Percentiles rank a stretch among this genome's conserved stretches.
Evolutionary conservation across 2,797 vertebrate genomes (phyloP).

Genomic region (Clarias platycephalus): DNA sequence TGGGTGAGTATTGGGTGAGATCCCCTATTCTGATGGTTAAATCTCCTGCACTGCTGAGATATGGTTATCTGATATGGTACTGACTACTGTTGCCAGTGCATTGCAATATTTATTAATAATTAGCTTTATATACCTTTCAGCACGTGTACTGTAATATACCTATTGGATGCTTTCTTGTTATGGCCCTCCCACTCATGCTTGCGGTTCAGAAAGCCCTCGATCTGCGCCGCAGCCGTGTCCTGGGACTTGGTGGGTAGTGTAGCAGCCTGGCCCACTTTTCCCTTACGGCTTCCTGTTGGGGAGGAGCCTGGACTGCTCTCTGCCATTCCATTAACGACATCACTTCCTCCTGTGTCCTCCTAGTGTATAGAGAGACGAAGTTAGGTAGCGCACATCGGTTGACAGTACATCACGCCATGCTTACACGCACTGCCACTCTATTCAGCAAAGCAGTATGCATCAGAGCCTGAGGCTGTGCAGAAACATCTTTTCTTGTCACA

Average conservation of each 20-base stretch:
- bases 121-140: too few relatives aligned
- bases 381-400: neutral
- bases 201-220: conserved; percentile 89
- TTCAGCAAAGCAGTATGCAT: conserved; percentile 39
- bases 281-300: conserved; percentile 71
- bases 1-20: too few relatives aligned
- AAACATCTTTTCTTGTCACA: conserved; percentile 31
- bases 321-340: conserved; percentile 84
- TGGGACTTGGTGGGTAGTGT: conserved; percentile 87
- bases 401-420: neutral
- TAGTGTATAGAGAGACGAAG: conserved; percentile 59
- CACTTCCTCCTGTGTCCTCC: conserved; percentile 75
- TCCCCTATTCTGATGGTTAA: neutral
- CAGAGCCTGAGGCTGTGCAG: conserved; percentile 56
- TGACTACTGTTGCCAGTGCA: neutral
- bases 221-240: conserved; percentile 79
- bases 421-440: neutral
- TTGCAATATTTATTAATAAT: neutral
- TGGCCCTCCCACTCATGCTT: conserved; percentile 96
- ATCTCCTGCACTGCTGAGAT: neutral
- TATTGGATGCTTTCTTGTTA: conserved; percentile 96
- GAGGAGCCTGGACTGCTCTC: conserved; percentile 85
- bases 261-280: conserved; percentile 76
- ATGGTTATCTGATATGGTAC: neutral
- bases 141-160: conserved; percentile 67